Evolutionary conservation across 1,140 invertebrate genomes (phyloP), one percentile per base, ranked within the genome.

Genomic region (Linepithema humile): DNA sequence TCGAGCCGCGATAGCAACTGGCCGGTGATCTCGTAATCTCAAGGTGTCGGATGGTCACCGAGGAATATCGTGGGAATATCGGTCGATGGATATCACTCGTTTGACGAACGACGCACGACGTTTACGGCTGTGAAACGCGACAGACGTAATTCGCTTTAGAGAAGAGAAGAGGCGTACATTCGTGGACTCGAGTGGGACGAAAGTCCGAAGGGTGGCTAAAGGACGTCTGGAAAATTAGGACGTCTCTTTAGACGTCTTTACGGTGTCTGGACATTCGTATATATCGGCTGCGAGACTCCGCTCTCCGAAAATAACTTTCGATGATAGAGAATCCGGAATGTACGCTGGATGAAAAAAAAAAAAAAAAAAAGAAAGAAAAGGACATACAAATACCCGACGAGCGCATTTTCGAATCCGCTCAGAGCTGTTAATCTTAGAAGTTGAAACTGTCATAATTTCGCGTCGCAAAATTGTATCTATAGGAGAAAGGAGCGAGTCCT

Each of bases 121-220:
- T 45, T 75, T 62, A 69, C 75, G 75, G 74, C 74, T 77, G 74
- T 77, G 74, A 77, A 65, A 67, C 23, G 32, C 45, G 57, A 75
- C 73, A 45, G 73, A 74, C 38, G 55, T 62, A 75, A 75, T 43
- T 38, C 17, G 38, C 10, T 60, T 29, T n/a, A 38, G 38, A n/a
- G n/a, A n/a, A n/a, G n/a, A n/a, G n/a, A n/a, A n/a, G n/a, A n/a
- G n/a, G n/a, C 32, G 20, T 57, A 57, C 70, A 57, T 26, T 73
- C 35, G 26, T 32, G 53, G n/a, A 20, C 35, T 57, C 50, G 20
- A 57, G 20, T 6, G 29, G 12, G 23, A 35, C 73, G 35, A 4
- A 75, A 35, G 17, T 62, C 29, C 5, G 17, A 62, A 60, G 15
- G 12, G 38, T 12, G 20, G 17, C 38, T 26, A 26, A 10, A 2